Evolutionary conservation across 2,113 vertebrate species (phyloP).

Genomic region (Catagonus wagneri): DNA sequence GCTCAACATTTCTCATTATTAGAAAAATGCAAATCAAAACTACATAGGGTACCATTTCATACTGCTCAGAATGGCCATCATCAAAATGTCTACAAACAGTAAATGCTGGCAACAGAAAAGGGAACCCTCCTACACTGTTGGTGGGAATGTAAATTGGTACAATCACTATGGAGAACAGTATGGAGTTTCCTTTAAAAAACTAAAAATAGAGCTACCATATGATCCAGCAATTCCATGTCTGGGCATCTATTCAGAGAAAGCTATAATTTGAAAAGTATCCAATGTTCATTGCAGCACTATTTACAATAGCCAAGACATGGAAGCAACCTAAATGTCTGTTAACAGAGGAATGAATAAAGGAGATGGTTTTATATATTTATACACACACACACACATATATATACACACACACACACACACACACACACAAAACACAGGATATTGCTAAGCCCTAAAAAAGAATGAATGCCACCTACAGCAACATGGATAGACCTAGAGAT

Average conservation of each 20-base stretch:
- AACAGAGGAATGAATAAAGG: background rate
- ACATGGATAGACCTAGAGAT: background rate
- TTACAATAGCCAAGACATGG: background rate
- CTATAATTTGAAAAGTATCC: background rate
- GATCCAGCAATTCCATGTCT: background rate
- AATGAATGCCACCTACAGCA: background rate
- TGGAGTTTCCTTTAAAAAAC: background rate
- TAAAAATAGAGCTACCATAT: background rate
- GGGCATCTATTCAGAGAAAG: background rate
- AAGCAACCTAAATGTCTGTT: background rate
- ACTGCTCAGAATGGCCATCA: background rate
- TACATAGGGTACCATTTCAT: background rate
- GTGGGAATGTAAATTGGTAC: background rate
- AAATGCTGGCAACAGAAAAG: background rate
- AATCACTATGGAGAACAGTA: background rate
- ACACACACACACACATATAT: too few species aligned
- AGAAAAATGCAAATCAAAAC: background rate
- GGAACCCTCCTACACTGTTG: background rate
- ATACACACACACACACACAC: too few species aligned
- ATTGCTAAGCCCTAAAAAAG: background rate
- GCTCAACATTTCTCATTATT: background rate
- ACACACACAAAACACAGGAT: background rate
- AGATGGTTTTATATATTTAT: background rate
- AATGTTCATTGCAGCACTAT: background rate
- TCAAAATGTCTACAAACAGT: background rate